Conservation (phyloP, 2,797 vertebrate genomes). For the Coreius guichenoti region DNA sequence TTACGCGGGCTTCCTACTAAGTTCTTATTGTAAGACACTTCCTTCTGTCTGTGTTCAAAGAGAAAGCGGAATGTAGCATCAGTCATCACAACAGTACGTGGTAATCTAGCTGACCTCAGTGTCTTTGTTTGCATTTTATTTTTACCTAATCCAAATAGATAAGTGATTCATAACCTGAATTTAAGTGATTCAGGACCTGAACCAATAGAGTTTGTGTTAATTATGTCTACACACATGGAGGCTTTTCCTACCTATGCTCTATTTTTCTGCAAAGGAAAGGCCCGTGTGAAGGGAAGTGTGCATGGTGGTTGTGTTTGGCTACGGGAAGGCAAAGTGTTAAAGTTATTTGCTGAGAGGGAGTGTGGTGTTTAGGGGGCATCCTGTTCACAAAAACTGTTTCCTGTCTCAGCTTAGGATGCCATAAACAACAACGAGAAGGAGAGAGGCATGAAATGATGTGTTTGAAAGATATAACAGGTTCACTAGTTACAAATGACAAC, state of each 20-base stretch:
- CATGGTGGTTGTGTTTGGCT: constrained; percentile 69
- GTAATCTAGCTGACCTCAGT: constrained; percentile 12
- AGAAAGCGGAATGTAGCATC: constrained; percentile 22
- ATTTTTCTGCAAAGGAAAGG: constrained; percentile 76
- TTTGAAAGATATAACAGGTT: constrained; percentile 15
- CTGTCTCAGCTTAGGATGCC: constrained; percentile 64
- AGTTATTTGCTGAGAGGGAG: constrained; percentile 73
- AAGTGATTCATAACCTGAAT: constrained; percentile 11
- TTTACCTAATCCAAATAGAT: background rate
- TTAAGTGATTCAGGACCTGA: constrained; percentile 15
- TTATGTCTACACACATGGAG: constrained; percentile 4
- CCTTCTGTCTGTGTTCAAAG: constrained; percentile 44
- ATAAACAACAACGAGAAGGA: constrained; percentile 56
- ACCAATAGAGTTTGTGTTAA: background rate
- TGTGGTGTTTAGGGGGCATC: constrained; percentile 68
- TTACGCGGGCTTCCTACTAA: constrained; percentile 37
- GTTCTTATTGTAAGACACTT: constrained; percentile 38
- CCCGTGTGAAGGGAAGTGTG: constrained; percentile 74
- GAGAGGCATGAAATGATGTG: background rate
- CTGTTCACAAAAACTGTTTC: constrained; percentile 77
- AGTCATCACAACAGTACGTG: background rate
- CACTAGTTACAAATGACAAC: background rate
- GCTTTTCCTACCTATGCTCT: background rate
- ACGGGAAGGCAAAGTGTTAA: constrained; percentile 83
- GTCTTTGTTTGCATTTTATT: constrained; percentile 4